Base-by-base conservation (phyloP, 2,113 vertebrate species). In the Octodon degus region DNA sequence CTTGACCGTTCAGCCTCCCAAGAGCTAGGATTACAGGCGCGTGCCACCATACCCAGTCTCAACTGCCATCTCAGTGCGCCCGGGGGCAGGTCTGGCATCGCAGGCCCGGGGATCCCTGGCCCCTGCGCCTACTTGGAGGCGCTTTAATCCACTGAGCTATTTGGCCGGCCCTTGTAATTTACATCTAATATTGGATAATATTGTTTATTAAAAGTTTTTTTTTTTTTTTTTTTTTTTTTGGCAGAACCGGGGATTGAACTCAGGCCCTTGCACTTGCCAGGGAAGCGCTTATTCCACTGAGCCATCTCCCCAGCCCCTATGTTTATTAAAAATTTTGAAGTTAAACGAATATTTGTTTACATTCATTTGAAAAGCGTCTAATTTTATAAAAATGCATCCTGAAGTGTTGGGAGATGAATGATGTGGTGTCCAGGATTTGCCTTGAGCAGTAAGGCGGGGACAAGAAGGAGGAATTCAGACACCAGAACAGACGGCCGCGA, bases 391-490 rank as follows among this genome's bases (percentile, higher is more conserved):
- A 70, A 60, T 72, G 58, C 24, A 58, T 50, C 37, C 62, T 84
- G 40, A 79, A 77, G 67, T 86, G 91, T 86, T 82, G 86, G 37
- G 90, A 85, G 34, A 79, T 79, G 72, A 95, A 82, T 68, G 19
- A 34, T 17, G 63, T 30, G n/a, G 12, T 91, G 76, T 58, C 43
- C 63, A 24, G 25, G 82, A 72, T 82, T 94, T 65, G 53, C 43
- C 89, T 92, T 74, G 27, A 92, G 86, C 86, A 77, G 70, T 94
- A 43, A 43, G 77, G 1, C 77, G 14, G 62, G 7, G 34, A 32
- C 50, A 47, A 86, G 63, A 86, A 55, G n/a, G 65, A 11, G 5
- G 34, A 82, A 65, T 92, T 63, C 65, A 47, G 62, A 24, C 8
- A 12, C 50, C 22, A 6, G 63, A 68, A 77, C 53, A 25, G 37